Percentiles rank a stretch among this genome's conserved stretches.
Conservation (phyloP, 23 tunicate species). For the Styela clava region DNA sequence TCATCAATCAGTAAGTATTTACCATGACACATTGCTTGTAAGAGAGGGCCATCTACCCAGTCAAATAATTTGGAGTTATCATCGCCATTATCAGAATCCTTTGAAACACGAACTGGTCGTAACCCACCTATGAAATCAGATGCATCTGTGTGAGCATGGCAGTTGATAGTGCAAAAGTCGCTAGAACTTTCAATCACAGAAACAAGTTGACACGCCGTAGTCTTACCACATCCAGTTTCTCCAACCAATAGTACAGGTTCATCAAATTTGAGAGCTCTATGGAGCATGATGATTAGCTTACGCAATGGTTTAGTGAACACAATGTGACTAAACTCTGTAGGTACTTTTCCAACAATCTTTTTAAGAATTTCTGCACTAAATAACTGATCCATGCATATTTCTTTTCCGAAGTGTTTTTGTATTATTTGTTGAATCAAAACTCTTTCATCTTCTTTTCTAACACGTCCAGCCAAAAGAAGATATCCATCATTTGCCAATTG, state of each 20-base stretch:
- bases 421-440: conserved; percentile 66
- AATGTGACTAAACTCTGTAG: conserved; percentile 56
- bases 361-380: conserved; percentile 39
- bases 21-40: conserved; percentile 60
- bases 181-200: conserved; percentile 14
- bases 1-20: conserved; percentile 71
- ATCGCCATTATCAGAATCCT: conserved; percentile 1
- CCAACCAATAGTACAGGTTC: conserved; percentile 95
- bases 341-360: conserved; percentile 4
- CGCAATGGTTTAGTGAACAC: conserved; percentile 93
- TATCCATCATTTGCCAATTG: conserved; percentile 88
- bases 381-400: conserved; percentile 43
- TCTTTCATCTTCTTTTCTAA: conserved; percentile 75
- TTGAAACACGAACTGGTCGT: conserved; percentile 69
- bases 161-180: conserved; percentile 59
- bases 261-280: conserved; percentile 75
- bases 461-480: conserved; percentile 76
- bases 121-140: conserved; percentile 95
- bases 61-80: conserved; percentile 54
- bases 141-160: conserved; percentile 97
- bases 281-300: conserved; percentile 59
- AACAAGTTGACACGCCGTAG: conserved; percentile 82
- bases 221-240: conserved; percentile 98
- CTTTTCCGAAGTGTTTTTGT: conserved; percentile 48
- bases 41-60: conserved; percentile 97